Evolutionary conservation across 1,140 invertebrate species (phyloP), one percentile per base, ranked within the genome.

Genomic region (Polyergus mexicanus): DNA sequence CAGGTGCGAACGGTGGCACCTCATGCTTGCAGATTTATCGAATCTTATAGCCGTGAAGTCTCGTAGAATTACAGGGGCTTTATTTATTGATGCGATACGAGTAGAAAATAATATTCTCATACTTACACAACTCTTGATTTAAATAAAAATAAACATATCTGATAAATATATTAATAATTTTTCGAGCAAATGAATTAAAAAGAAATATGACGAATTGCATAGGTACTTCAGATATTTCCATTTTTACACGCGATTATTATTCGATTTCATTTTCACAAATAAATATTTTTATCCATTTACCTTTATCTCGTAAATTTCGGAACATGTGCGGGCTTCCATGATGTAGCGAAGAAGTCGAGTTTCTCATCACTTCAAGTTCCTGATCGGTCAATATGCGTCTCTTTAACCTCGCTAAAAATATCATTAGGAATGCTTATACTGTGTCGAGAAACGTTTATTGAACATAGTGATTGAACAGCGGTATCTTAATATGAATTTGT

Each of bases 261-360:
- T 51, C 16, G 1, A 5, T 51, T 5, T 51, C 16, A 16, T 0
- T 47, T 1, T 8, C n/a, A 35, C 4, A 63, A 28, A 28, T 32
- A 54, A 22, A 56, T 81, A 13, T 47, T 28, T n/a, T 3, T 28
- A 25, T 54, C 11, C 35, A 25, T 68, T 88, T 95, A 97, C 98
- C 98, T 96, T 97, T 98, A 90, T 99, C 98, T 91, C 98, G 96
- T 32, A 99, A 95, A 91, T 96, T 97, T 65, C 99, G 95, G 95
- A 99, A 99, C 93, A 99, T 96, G 92, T 97, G 96, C 2, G 97
- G 96, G n/a, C 96, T 97, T 16, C 98, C 98, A 90, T 98, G 97
- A 85, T 96, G 97, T 19, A 98, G 94, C 7, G 96, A 92, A 10
- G 98, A 98, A 22, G 98, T 99, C 74, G 95, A 95, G 87, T 97